Conservation (phyloP, 2,888 invertebrate genomes). For the Lithophane leautieri region DNA sequence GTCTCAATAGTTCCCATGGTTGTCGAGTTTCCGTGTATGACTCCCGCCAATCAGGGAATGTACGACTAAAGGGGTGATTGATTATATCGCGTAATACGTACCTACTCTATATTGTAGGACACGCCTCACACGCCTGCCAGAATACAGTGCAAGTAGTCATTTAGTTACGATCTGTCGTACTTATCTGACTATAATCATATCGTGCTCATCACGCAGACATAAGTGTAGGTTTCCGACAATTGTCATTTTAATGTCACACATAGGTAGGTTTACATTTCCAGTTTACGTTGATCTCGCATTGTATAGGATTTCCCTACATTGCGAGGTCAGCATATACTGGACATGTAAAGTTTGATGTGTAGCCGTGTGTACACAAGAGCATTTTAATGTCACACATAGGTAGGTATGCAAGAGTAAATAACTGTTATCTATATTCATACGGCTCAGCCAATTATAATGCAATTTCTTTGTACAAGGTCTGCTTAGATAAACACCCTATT, state of each 20-base stretch:
- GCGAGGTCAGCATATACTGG: no score
- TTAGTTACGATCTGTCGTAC: not conserved
- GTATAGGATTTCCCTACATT: no score
- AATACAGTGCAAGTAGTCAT: not conserved
- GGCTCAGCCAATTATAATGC: constrained; percentile 53
- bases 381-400: constrained; percentile 27
- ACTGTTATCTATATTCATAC: constrained; percentile 55
- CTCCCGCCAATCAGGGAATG: constrained; percentile 5
- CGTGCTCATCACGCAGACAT: constrained; percentile 19
- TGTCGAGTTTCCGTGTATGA: not conserved
- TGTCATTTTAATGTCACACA: constrained; percentile 33
- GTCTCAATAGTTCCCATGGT: not conserved
- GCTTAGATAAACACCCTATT: constrained; percentile 39
- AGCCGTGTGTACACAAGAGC: not conserved
- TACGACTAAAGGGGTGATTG: not conserved
- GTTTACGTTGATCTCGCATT: no score
- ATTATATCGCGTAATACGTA: constrained; percentile 1
- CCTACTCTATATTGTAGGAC: not conserved
- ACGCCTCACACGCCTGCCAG: constrained; percentile 15
- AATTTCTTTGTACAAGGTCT: constrained; percentile 60
- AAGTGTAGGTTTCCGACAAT: constrained; percentile 22
- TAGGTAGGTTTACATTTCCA: not conserved
- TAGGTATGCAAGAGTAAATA: constrained; percentile 40
- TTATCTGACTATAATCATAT: constrained; percentile 18
- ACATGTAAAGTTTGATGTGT: no score